Percentiles rank a stretch among this genome's conserved stretches.
phyloP scores from a whole-genome alignment of 2,888 invertebrate genomes.

The Muscina levida region DNA sequence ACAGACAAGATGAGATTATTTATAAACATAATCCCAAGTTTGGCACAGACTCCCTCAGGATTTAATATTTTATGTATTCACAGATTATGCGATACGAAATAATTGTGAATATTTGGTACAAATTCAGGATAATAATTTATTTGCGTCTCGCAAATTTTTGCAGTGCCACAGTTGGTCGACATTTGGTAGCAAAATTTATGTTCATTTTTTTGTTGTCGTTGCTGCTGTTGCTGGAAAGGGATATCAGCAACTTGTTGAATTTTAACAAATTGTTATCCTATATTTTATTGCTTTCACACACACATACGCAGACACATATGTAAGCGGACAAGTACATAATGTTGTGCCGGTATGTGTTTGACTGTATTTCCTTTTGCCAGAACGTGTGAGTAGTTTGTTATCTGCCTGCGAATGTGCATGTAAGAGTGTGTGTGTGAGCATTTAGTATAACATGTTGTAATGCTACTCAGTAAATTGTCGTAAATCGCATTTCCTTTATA shows the following conservation, averaged over 20 bases:
- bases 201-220: background rate
- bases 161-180: background rate
- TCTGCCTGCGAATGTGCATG: background rate
- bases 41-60: too few relatives aligned
- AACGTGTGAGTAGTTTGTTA: constrained; percentile 2
- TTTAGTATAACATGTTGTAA: constrained; percentile 61
- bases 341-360: background rate
- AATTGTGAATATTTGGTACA: constrained; percentile 19
- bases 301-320: background rate
- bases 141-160: constrained; percentile 4
- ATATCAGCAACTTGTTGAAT: constrained; percentile 67
- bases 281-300: constrained; percentile 60
- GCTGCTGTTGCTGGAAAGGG: background rate
- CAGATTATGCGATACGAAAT: constrained; percentile 25
- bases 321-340: background rate
- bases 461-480: constrained; percentile 63
- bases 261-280: constrained; percentile 69
- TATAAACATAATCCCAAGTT: constrained; percentile 7
- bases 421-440: background rate
- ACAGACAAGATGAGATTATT: too few relatives aligned
- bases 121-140: constrained; percentile 16
- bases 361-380: background rate
- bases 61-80: constrained; percentile 9
- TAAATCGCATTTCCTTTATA: constrained; percentile 65
- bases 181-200: constrained; percentile 13